phyloP scores from a whole-genome alignment of 2,113 vertebrate genomes.

The Phoenicopterus ruber region DNA sequence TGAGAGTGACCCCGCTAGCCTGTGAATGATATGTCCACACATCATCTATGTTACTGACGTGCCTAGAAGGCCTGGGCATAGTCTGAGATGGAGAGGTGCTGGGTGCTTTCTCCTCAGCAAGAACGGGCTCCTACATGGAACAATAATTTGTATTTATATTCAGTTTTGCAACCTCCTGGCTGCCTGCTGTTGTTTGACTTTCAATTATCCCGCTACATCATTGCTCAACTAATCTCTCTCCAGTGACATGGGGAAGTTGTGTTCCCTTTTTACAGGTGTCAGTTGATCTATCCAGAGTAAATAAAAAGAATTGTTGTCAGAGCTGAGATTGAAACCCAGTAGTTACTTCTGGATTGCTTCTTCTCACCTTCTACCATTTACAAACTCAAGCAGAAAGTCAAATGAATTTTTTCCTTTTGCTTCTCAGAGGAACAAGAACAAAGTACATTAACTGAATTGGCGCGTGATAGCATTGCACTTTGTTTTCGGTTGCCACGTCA shows the following conservation, averaged over 20 bases:
- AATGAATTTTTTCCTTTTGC: background rate
- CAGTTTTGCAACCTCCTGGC: background rate
- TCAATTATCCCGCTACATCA: background rate
- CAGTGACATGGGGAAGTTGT: background rate
- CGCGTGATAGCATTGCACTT: background rate
- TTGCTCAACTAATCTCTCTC: background rate
- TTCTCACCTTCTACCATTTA: background rate
- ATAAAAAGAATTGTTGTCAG: background rate
- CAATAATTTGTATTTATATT: background rate
- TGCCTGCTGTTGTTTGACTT: background rate
- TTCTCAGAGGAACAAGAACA: background rate
- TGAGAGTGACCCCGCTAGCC: background rate
- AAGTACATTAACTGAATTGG: constrained; percentile 35
- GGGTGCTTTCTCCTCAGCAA: background rate
- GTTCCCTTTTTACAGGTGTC: background rate
- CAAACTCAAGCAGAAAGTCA: background rate
- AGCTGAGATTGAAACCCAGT: background rate
- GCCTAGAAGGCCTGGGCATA: background rate
- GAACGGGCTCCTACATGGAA: background rate
- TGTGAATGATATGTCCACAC: background rate
- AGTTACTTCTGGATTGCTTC: background rate
- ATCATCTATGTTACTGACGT: background rate
- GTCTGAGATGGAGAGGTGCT: background rate
- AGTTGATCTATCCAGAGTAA: background rate
- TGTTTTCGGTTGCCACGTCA: constrained; percentile 34